A percentile compares a stretch with the other conserved stretches of the same genome.
These are phyloP conservation scores for Solenopsis invicta DNA, from an alignment of 1,140 invertebrate genomes.

Conservation along the genomic window DNA sequence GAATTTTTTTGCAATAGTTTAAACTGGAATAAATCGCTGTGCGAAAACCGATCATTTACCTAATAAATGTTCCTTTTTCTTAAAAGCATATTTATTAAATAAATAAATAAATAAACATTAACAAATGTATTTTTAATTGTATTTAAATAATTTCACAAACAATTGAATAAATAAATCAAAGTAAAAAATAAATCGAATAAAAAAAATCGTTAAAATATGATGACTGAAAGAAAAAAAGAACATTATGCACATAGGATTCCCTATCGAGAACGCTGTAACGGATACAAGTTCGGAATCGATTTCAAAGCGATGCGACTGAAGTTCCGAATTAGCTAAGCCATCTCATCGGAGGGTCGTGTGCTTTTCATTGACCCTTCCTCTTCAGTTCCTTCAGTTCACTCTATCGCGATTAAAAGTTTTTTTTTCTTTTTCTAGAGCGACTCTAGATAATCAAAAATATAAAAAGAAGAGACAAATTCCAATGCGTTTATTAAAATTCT, in stretches of 20 bases:
- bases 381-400: constrained; percentile 7
- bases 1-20: neutral
- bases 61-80: neutral
- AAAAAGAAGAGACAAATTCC: constrained; percentile 7
- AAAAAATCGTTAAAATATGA: neutral
- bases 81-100: neutral
- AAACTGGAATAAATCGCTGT: neutral
- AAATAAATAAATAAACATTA: constrained; percentile 6
- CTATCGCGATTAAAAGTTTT: constrained; percentile 55
- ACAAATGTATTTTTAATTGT: neutral
- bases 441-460: constrained; percentile 8
- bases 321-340: constrained; percentile 42
- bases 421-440: neutral
- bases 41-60: neutral
- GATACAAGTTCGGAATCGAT: constrained; percentile 42
- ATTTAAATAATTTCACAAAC: neutral
- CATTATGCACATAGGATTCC: neutral
- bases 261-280: constrained; percentile 1
- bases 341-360: constrained; percentile 44
- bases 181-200: neutral
- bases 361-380: constrained; percentile 37
- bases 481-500: neutral
- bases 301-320: constrained; percentile 14
- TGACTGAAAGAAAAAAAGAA: neutral
- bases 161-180: neutral